Percentiles rank a stretch among this genome's conserved stretches.
phyloP scores from a whole-genome alignment of 2,797 vertebrate species.

The Typhlichthys eigenmanni region DNA sequence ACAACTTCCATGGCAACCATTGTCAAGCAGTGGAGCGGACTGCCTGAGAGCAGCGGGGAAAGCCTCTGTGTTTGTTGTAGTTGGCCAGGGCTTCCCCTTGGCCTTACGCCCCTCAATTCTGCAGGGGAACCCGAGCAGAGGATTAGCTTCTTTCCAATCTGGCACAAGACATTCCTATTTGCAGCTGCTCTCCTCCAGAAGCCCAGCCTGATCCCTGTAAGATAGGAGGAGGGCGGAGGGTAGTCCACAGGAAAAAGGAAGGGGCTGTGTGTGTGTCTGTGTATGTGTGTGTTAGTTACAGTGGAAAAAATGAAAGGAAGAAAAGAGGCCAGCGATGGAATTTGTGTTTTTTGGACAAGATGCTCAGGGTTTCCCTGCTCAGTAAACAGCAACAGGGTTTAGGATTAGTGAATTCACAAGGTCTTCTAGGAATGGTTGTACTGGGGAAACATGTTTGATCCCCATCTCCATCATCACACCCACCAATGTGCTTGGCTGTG shows the following conservation, averaged over 20 bases:
- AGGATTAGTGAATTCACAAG: constrained; percentile 68
- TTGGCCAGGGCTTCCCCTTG: constrained; percentile 82
- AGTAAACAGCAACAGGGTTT: constrained; percentile 83
- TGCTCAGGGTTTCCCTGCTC: constrained; percentile 82
- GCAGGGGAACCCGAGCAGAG: constrained; percentile 79
- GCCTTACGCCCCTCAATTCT: constrained; percentile 78
- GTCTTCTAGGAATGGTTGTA: constrained; percentile 48
- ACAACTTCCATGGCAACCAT: constrained; percentile 91
- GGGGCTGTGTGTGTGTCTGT: constrained; percentile 43
- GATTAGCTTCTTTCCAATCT: constrained; percentile 84
- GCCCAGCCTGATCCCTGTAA: constrained; percentile 79
- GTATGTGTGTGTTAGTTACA: constrained; percentile 41
- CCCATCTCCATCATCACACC: constrained; percentile 20
- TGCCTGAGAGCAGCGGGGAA: constrained; percentile 87
- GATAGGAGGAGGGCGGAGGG: constrained; percentile 76
- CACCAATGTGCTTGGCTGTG: constrained; percentile 4
- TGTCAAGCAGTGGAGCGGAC: constrained; percentile 82
- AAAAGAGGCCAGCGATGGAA: constrained; percentile 60
- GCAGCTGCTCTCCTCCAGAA: constrained; percentile 81
- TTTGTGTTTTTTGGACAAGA: constrained; percentile 76
- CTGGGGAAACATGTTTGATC: constrained; percentile 48
- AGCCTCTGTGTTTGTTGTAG: constrained; percentile 91
- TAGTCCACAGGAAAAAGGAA: constrained; percentile 69
- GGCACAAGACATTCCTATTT: constrained; percentile 78
- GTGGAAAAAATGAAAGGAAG: constrained; percentile 84